Base-by-base conservation (phyloP, 2,797 vertebrate genomes). In the Siniperca undulata region DNA sequence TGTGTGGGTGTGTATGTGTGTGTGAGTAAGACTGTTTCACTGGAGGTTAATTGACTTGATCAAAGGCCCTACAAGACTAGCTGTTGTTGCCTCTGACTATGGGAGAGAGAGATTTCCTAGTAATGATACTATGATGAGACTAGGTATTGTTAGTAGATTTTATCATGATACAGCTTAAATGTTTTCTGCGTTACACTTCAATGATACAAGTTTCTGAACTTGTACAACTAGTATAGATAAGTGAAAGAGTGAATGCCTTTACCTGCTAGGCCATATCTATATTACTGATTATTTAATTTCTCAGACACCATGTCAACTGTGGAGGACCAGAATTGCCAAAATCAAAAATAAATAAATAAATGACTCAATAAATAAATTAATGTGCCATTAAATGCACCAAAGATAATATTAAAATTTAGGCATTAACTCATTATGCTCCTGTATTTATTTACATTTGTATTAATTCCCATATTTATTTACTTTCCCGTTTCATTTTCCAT, bases 31-130 rank as follows among this genome's bases (percentile, higher is more conserved):
- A 83, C 59, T 60, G 75, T 86, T 72, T 60, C 22, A 75, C 55
- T 85, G 53, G 61, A 81, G 71, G 77, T 88, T 86, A 84, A 89
- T 27, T 81, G 86, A 74, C 64, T 60, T 76, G 22, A 82, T 84
- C 67, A 59, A 66, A 82, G 70, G 42, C 40, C 71, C 59, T 19
- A 38, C 46, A 52, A 24, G 70, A 75, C 17, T 24, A 61, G 61
- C 24, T 81, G n/a, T 59, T 67, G 27, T 44, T 66, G 20, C 14
- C 20, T 13, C 46, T 52, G 67, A 50, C 34, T 61, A 17, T n/a
- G 16, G n/a, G 4, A 69, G 42, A 36, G 5, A 72, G 2, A 38
- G 20, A 10, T 61, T 7, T 73, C 11, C 8, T 14, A 50, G 42
- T 30, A 27, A 30, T 55, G 59, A 53, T 48, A 38, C 5, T 61